Conservation (phyloP, 1,140 invertebrate species). For the Leucophenga varia region DNA sequence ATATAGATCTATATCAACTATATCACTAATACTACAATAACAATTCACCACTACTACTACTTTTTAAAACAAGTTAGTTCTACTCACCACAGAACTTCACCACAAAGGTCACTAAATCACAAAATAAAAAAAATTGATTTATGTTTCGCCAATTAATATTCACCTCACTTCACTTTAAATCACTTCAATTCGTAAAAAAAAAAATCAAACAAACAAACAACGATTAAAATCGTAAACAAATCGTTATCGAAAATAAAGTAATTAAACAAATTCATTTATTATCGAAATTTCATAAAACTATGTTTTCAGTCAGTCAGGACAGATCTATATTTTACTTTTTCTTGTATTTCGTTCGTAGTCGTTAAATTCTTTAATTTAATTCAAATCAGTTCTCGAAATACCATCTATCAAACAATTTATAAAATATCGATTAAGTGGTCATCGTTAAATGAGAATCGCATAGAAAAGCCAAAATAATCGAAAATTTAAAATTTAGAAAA, state of each 20-base stretch:
- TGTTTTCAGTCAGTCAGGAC: conserved; percentile 21
- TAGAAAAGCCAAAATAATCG: neutral
- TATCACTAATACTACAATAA: too few species aligned
- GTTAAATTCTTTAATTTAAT: conserved; percentile 11
- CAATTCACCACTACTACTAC: too few species aligned
- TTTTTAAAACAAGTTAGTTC: too few species aligned
- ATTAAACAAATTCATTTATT: conserved; percentile 36
- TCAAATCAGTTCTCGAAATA: conserved; percentile 15
- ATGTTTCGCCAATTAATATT: too few species aligned
- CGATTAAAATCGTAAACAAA: conserved; percentile 13
- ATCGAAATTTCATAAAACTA: conserved; percentile 56
- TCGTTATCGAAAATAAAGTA: neutral
- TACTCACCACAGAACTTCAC: too few species aligned
- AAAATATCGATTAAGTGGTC: conserved; percentile 57
- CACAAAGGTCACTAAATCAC: too few species aligned
- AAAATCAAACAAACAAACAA: conserved; percentile 23
- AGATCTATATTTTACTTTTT: conserved; percentile 24
- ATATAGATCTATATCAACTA: too few species aligned
- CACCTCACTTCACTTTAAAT: too few species aligned
- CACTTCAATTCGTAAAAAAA: neutral
- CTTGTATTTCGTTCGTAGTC: conserved; percentile 13
- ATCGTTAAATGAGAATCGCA: conserved; percentile 35
- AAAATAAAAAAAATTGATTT: too few species aligned
- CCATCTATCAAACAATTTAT: conserved; percentile 29
- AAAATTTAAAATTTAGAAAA: too few species aligned